These are phyloP conservation scores for Podarcis muralis DNA, from an alignment of 2,113 vertebrate species.

Conservation along the genomic window DNA sequence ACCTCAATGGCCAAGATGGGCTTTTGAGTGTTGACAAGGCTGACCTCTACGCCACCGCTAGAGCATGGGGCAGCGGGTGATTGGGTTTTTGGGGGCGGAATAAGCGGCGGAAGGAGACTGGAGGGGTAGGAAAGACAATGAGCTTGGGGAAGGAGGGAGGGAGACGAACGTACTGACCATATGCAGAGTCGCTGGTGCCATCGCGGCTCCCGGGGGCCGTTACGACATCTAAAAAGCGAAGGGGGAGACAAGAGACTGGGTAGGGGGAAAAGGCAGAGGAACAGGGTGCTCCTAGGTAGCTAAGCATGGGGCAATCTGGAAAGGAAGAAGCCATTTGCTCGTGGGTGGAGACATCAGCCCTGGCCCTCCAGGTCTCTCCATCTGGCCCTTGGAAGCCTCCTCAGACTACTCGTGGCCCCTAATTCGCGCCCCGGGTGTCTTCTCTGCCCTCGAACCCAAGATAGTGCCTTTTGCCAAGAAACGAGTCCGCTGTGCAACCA, in stretches of 20 bases:
- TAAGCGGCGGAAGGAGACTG: background rate
- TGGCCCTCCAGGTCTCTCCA: too few species aligned
- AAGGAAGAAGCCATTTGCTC: background rate
- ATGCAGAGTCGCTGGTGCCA: constrained; percentile 57
- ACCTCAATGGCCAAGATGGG: too few species aligned
- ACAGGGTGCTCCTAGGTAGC: background rate
- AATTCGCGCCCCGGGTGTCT: too few species aligned
- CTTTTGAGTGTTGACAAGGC: background rate
- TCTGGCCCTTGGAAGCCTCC: too few species aligned
- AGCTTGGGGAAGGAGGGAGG: background rate
- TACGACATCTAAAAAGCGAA: background rate
- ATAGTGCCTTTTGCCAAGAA: too few species aligned
- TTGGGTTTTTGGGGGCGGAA: background rate
- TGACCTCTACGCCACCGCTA: background rate
- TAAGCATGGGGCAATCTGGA: too few species aligned
- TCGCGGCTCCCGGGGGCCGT: constrained; percentile 57
- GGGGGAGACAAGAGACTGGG: background rate
- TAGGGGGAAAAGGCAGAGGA: background rate
- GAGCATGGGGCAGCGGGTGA: background rate
- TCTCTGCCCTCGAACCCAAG: too few species aligned
- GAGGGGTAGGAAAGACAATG: background rate
- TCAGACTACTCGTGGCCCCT: too few species aligned
- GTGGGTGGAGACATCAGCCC: too few species aligned
- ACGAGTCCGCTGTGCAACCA: too few species aligned
- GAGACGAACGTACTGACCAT: constrained; percentile 52